Conservation (phyloP, 2,888 invertebrate species). For the Portevinia maculata region DNA sequence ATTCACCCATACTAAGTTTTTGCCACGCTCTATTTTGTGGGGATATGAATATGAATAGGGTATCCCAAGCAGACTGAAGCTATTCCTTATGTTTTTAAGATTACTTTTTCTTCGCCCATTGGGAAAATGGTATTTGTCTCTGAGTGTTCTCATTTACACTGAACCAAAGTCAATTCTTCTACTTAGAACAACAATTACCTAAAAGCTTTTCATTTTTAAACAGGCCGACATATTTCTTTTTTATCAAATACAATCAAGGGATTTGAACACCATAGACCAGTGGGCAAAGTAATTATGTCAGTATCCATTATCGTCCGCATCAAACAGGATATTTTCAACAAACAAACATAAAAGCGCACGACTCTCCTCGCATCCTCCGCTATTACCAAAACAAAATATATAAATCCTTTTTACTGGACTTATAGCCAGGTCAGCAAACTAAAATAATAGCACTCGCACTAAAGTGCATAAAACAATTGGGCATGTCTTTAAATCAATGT, state of each 20-base stretch:
- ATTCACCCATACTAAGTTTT: too few relatives aligned
- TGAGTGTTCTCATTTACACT: too few relatives aligned
- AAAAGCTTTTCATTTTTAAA: conserved; percentile 58
- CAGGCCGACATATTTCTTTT: conserved; percentile 25
- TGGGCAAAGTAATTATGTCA: conserved; percentile 70
- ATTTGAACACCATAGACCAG: conserved; percentile 47
- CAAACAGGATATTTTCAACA: conserved; percentile 46
- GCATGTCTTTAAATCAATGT: conserved; percentile 61
- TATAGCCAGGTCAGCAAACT: conserved; percentile 63
- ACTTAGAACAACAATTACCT: conserved; percentile 66
- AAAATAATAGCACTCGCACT: conserved; percentile 45
- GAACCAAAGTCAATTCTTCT: too few relatives aligned
- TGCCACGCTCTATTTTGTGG: too few relatives aligned
- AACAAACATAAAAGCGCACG: conserved; percentile 16
- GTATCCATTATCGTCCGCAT: conserved; percentile 66
- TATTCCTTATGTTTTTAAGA: too few relatives aligned
- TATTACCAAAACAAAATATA: conserved; percentile 26
- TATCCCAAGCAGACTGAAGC: too few relatives aligned
- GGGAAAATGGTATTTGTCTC: too few relatives aligned
- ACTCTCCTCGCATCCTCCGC: conserved; percentile 18
- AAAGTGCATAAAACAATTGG: conserved; percentile 52
- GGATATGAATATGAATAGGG: too few relatives aligned
- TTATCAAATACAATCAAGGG: conserved; percentile 41
- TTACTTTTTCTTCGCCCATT: too few relatives aligned
- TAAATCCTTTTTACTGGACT: conserved; percentile 41